Evolutionary conservation across 2,113 vertebrate species (phyloP), one percentile per base, ranked within the genome.

Genomic region (Podiceps cristatus): DNA sequence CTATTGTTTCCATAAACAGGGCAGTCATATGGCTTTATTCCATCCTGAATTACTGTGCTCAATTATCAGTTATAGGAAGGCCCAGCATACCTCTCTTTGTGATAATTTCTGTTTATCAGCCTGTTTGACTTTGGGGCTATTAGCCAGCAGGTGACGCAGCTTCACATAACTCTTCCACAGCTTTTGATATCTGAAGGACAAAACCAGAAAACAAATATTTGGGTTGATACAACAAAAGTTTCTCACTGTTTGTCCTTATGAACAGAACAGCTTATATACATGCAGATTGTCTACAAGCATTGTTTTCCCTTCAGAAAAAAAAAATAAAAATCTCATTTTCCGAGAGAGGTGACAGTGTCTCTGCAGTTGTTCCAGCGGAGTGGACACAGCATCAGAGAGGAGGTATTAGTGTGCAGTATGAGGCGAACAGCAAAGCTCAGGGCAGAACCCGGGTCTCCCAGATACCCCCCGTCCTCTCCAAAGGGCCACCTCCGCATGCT

Each of bases 161-260:
- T 99, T 99, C 90, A 99, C 99, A 0, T 99, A 99, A 97, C 99
- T 99, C 98, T 99, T 99, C 99, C 99, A 99, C 74, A 99, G 98
- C 95, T 99, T 99, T 98, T 99, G 99, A 96, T 99, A 99, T 91
- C 99, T 99, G 97, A 75, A 90, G 89, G n/a, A 96, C 94, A 98
- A 66, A 94, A 83, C 2, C 92, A 91, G 49, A 91, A 93, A 83
- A 77, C 11, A 91, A 80, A 1, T 23, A 73, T 22, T 78, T 89
- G 29, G 15, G 29, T 92, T 4, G 6, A 58, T 10, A 67, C 27
- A 81, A 47, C 14, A 22, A 3, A 92, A 66, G 8, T 5, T 16
- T 85, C 31, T 60, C 56, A n/a, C 5, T 2, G 0, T 42, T 83
- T 63, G 18, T 25, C 49, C 45, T 56, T 40, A 67, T 4, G 18